Percentiles rank a stretch among this genome's conserved stretches.
phyloP scores from a whole-genome alignment of 2,113 vertebrate genomes.

The Coregonus clupeaformis region DNA sequence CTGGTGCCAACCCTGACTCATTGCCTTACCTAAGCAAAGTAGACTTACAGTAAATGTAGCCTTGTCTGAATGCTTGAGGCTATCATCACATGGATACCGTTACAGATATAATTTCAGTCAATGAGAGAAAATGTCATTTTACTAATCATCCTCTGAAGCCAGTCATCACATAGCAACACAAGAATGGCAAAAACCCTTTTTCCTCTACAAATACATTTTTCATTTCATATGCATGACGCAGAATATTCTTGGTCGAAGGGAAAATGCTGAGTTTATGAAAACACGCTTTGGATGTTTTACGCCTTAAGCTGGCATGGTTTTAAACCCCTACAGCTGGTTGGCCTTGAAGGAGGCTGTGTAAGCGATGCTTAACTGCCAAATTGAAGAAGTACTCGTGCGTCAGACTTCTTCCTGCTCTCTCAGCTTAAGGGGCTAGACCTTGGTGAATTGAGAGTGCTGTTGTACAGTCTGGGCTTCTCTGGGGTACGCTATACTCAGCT shows the following conservation, averaged over 20 bases:
- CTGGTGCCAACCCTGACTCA: background rate
- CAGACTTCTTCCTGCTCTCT: slow-evolving; percentile 37
- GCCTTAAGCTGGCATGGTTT: slow-evolving; percentile 32
- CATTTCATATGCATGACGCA: slow-evolving; percentile 37
- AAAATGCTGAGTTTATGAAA: slow-evolving; percentile 39
- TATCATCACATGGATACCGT: background rate
- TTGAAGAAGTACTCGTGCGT: slow-evolving; percentile 42
- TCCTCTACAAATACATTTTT: slow-evolving; percentile 22
- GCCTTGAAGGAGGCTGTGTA: slow-evolving; percentile 43
- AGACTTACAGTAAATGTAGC: too few relatives aligned
- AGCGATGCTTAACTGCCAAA: slow-evolving; percentile 40
- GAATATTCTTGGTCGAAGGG: slow-evolving; percentile 27
- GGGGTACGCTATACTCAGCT: background rate
- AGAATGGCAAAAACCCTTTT: background rate
- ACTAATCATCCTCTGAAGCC: slow-evolving; percentile 16
- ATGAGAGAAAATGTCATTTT: background rate
- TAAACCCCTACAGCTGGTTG: slow-evolving; percentile 35
- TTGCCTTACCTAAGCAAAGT: too few relatives aligned
- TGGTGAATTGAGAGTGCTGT: slow-evolving; percentile 34
- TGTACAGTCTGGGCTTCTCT: slow-evolving; percentile 29
- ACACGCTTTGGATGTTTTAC: slow-evolving; percentile 29
- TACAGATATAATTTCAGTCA: background rate
- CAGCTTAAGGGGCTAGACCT: slow-evolving; percentile 8
- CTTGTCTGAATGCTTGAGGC: too few relatives aligned
- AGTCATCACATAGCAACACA: background rate